Evolutionary conservation across 2,113 vertebrate species (phyloP).

Genomic region (Hipposideros armiger): DNA sequence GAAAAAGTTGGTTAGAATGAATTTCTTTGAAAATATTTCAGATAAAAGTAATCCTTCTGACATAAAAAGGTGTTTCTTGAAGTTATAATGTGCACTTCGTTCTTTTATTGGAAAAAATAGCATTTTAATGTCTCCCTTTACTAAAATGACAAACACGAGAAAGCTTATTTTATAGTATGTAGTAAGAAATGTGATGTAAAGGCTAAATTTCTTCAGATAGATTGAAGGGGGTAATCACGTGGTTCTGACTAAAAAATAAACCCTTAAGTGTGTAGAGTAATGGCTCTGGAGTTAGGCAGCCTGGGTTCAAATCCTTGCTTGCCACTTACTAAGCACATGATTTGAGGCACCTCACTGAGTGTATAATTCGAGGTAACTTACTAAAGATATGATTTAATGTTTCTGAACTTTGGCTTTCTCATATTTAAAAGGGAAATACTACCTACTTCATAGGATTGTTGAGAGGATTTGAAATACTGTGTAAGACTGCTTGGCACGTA

Average conservation of each 20-base stretch:
- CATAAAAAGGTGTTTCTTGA: neutral
- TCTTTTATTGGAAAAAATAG: slow-evolving; percentile 46
- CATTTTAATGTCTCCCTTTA: neutral
- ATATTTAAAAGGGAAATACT: slow-evolving; percentile 53
- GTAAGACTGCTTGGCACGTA: neutral
- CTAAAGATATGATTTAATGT: neutral
- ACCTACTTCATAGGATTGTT: slow-evolving; percentile 20
- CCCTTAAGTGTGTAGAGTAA: neutral
- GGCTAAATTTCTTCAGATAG: slow-evolving; percentile 46
- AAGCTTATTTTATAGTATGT: neutral
- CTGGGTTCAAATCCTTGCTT: slow-evolving; percentile 34
- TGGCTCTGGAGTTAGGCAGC: neutral
- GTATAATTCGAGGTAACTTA: neutral
- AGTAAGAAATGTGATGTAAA: slow-evolving; percentile 34
- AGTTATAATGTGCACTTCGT: slow-evolving; percentile 44
- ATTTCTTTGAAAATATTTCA: slow-evolving; percentile 64
- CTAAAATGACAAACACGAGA: slow-evolving; percentile 29
- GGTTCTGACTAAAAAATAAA: neutral
- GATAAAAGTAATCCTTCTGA: slow-evolving; percentile 13
- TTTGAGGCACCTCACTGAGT: slow-evolving; percentile 6
- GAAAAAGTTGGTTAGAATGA: slow-evolving; percentile 58
- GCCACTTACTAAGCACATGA: neutral
- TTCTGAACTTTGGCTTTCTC: slow-evolving; percentile 60
- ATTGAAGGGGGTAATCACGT: neutral
- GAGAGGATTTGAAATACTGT: slow-evolving; percentile 14